Base-by-base conservation (phyloP, 2,888 invertebrate genomes). In the Lysandra bellargus region DNA sequence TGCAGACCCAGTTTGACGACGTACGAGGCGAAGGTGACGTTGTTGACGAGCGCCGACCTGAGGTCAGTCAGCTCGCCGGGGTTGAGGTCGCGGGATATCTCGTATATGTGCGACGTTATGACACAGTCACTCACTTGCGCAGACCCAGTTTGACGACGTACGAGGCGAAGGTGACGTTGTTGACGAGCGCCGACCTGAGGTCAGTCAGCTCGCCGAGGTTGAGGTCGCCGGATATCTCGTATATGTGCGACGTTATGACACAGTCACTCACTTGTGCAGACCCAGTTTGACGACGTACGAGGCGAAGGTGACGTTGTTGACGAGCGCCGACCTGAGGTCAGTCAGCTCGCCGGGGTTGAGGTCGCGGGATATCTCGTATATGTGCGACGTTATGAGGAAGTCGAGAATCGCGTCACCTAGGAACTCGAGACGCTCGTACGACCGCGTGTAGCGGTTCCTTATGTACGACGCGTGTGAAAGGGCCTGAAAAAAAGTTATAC, bases 241-340 rank as follows among this genome's bases (percentile, higher is more conserved):
- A 99, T 79, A 99, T 97, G 87, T 98, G 96, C 12, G 97, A 95
- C 0, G 99, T 98, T 40, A 99, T 96, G 14, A 57, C 57, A 17
- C 17, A 57, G 17, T 17, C 80, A 97, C 91, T 88, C 95, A 96
- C 85, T 97, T 97, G 87, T 99, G 98, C 81, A 99, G 96, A 17
- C 97, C 96, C 90, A 97, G 96, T 83, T 98, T 96, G 17, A 99
- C 98, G 5, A 98, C 96, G 78, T 99, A 95, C 40, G 98, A 97
- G 0, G 98, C 99, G 86, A 99, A 98, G 0, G 99, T 99, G 80
- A 98, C 96, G 87, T 99, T 99, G 88, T 99, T 99, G 2, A 99
- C 99, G 2, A 99, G 95, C 0, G 99, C 98, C 0, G 99, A 99
- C 61, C 99, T 95, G 81, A 99, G 89, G 91, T 99, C 99, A 0